These are phyloP conservation scores for Sarotherodon lohbergeri DNA, from an alignment of 2,113 vertebrate species.

Conservation along the genomic window DNA sequence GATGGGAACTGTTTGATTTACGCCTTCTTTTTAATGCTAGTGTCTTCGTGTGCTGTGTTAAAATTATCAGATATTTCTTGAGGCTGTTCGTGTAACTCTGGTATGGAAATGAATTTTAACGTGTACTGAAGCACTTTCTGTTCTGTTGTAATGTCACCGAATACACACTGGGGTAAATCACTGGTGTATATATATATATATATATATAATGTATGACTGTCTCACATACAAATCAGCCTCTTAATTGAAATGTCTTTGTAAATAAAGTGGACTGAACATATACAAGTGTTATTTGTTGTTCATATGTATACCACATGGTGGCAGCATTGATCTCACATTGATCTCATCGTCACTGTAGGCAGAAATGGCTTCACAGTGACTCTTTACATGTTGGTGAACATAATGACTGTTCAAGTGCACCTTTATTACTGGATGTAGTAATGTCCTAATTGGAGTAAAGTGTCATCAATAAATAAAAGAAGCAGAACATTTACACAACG, in stretches of 20 bases:
- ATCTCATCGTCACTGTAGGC: neutral
- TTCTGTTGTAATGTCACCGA: conserved; percentile 6
- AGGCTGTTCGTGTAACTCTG: neutral
- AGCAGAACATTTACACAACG: neutral
- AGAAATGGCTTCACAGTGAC: neutral
- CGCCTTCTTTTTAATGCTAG: neutral
- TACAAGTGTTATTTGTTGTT: neutral
- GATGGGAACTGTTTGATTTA: neutral
- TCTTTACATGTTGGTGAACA: neutral
- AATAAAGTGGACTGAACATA: conserved; percentile 64
- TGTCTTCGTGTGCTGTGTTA: neutral
- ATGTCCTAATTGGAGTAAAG: neutral
- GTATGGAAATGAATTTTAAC: neutral
- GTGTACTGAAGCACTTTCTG: conserved; percentile 28
- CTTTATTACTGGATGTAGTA: neutral
- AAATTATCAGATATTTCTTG: neutral
- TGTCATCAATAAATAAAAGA: neutral
- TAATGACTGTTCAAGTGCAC: neutral
- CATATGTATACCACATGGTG: conserved; percentile 49
- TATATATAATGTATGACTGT: neutral
- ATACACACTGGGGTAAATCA: conserved; percentile 19
- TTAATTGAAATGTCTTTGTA: conserved; percentile 27
- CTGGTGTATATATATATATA: neutral
- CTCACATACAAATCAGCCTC: neutral
- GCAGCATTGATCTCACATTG: conserved; percentile 20